Evolutionary conservation across 2,888 invertebrate species (phyloP), one percentile per base, ranked within the genome.

Genomic region (Galeopsomyia nigrocyanea): DNA sequence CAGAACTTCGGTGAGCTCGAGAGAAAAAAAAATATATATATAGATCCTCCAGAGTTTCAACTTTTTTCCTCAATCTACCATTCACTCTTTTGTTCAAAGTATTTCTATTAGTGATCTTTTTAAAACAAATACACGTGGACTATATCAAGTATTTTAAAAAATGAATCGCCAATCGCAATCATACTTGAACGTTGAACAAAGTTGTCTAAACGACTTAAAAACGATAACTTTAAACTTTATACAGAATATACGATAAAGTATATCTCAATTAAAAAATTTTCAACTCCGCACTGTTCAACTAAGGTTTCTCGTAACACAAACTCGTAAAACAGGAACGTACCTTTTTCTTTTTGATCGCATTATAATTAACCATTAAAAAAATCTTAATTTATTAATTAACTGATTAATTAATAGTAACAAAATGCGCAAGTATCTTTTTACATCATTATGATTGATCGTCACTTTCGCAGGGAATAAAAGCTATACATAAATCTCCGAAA

Each of bases 161-260:
- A 22, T 16, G 16, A 13, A 58, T 21, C 69, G 63, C 67, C 66
- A 51, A 74, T 73, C 65, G 73, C 56, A 22, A 21, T 66, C 67
- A 49, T 71, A 39, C 47, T 72, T 22, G 73, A 78, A 78, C 75
- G 75, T 68, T 79, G 76, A 78, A 78, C 56, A 68, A 63, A 57
- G 47, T 77, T 70, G 72, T 76, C 73, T 75, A 77, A 78, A 79
- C 77, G 77, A 79, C 78, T 78, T 77, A 78, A 79, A 79, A 75
- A 75, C 66, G 39, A 71, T 69, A 72, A 72, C 73, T 60, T 71
- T 75, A 75, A 69, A 66, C 58, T 75, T 74, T 77, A 71, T 77
- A 76, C 76, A 76, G 51, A 66, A 71, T 78, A 77, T 75, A 80
- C 75, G 76, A 76, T 74, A 68, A 71, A 69, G 53, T 69, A 71